These are phyloP conservation scores for Ostrea edulis DNA, from an alignment of 1,140 invertebrate genomes.

Conservation along the genomic window DNA sequence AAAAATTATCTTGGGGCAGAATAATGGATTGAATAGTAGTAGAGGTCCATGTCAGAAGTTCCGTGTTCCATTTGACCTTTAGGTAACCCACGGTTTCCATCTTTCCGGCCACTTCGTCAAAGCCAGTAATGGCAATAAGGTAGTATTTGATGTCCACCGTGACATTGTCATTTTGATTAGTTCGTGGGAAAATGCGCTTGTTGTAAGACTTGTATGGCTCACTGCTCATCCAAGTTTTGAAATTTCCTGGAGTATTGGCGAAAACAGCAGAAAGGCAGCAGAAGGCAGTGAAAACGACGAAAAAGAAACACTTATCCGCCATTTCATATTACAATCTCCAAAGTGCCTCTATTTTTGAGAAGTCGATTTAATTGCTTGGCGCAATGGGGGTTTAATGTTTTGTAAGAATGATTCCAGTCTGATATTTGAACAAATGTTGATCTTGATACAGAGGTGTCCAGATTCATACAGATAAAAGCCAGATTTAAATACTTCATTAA, in stretches of 20 bases:
- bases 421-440: constrained; percentile 13
- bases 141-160: constrained; percentile 51
- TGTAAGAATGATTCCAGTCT: neutral
- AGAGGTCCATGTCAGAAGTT: constrained; percentile 47
- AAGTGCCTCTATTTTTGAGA: neutral
- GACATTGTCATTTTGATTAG: constrained; percentile 36
- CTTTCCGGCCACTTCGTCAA: constrained; percentile 56
- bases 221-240: constrained; percentile 32
- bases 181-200: constrained; percentile 50
- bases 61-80: constrained; percentile 49
- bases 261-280: neutral
- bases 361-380: neutral
- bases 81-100: constrained; percentile 48
- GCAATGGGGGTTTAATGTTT: neutral
- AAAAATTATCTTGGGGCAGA: constrained; percentile 51
- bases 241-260: neutral
- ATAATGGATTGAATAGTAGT: constrained; percentile 36
- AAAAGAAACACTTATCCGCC: neutral
- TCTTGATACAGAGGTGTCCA: constrained; percentile 10
- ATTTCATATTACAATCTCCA: neutral
- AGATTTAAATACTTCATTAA: neutral
- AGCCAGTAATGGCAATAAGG: constrained; percentile 50
- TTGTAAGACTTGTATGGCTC: constrained; percentile 45
- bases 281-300: neutral
- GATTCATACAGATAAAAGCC: neutral